These are phyloP conservation scores for Drosophila mayaguana DNA, from an alignment of 2,888 invertebrate species.

Conservation along the genomic window DNA sequence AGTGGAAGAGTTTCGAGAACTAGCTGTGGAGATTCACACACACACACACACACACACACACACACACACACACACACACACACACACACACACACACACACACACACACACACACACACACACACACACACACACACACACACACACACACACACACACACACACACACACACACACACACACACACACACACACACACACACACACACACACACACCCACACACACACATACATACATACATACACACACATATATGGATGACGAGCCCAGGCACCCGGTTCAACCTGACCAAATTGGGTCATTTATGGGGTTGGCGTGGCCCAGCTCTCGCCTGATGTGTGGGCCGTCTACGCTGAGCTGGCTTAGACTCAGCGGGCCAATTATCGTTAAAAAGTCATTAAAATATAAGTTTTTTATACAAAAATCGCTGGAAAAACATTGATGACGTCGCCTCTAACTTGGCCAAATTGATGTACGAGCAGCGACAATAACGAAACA, in stretches of 20 bases:
- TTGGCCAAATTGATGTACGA: constrained; percentile 60
- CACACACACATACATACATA: too few species aligned
- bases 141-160: constrained; percentile 1
- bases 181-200: not conserved
- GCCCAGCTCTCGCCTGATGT: constrained; percentile 27
- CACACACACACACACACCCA: not conserved
- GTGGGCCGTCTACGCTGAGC: constrained; percentile 61
- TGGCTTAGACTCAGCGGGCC: constrained; percentile 63
- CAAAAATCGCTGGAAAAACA: constrained; percentile 61
- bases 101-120: not conserved
- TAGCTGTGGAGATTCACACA: constrained; percentile 45
- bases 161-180: constrained; percentile 1
- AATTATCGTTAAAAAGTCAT: constrained; percentile 79
- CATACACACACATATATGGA: not conserved
- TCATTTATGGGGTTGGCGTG: constrained; percentile 72
- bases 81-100: not conserved
- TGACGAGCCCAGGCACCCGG: constrained; percentile 31
- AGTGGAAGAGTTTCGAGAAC: constrained; percentile 41
- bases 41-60: not conserved
- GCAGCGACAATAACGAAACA: constrained; percentile 45
- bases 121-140: constrained; percentile 1
- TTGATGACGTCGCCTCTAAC: constrained; percentile 38
- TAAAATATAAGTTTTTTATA: constrained; percentile 35
- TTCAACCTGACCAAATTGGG: constrained; percentile 76
- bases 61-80: not conserved